Base-by-base conservation (phyloP, 2,888 invertebrate genomes). In the Galerucella calmariensis region DNA sequence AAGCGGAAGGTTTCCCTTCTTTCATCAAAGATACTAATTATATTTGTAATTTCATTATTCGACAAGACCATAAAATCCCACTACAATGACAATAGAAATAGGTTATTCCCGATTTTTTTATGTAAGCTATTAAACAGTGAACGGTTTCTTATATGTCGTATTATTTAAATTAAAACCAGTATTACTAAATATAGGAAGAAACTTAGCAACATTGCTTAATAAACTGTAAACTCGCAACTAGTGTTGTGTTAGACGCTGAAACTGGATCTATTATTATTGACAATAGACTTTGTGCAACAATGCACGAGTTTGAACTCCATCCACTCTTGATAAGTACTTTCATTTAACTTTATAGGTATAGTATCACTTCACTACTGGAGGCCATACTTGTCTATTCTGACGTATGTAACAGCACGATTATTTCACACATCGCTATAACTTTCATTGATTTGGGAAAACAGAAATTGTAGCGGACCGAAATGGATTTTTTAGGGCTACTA, bases 301-400 rank as follows among this genome's bases (percentile, higher is more conserved):
- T 24, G 63, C 63, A 65, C 63, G 63, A 65, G 46, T 65, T 65
- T 65, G 63, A 65, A 65, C 63, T 65, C 12, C 9, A 20, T 44
- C 20, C 16, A 65, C 63, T 41, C 16, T 16, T 62, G 41, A 46
- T 46, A 65, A 46, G 11, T 65, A 65, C 63, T 65, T 65, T 65
- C 63, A 65, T 65, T 65, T 62, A 61, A 48, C n/a, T 53, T 20
- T n/a, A 53, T 53, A 20, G 9, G 20, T 56, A 56, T n/a, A n/a
- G 51, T 51, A 51, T n/a, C n/a, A 51, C 6, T 51, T 51, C n/a
- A 51, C 51, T n/a, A 6, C 51, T n/a, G 14, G 51, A 51, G 51
- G n/a, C n/a, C 51, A 51, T n/a, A 8, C 12, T 51, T 51, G 51
- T 51, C n/a, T 51, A n/a, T 51, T n/a, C 3, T 51, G n/a, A n/a